Conservation (phyloP, 2,888 invertebrate genomes). For the Andricus curvator region DNA sequence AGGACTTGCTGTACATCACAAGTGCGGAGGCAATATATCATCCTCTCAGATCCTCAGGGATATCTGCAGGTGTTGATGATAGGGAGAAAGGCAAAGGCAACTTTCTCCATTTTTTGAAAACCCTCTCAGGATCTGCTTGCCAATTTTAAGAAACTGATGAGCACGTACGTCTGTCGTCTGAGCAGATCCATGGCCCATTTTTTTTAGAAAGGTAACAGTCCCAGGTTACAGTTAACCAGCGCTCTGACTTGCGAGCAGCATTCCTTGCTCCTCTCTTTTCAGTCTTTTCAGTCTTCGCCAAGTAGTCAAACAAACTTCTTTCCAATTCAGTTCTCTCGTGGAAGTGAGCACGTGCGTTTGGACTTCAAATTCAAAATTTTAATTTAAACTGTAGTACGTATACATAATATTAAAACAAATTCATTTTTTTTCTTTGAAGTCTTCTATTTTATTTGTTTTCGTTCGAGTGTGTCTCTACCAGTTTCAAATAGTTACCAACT, state of each 20-base stretch:
- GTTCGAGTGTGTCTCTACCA: background rate
- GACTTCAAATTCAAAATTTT: background rate
- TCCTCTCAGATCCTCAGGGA: slow-evolving; percentile 4
- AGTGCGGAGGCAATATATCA: slow-evolving; percentile 8
- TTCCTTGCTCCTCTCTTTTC: slow-evolving; percentile 26
- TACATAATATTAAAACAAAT: background rate
- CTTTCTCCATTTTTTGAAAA: slow-evolving; percentile 37
- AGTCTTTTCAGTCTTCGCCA: slow-evolving; percentile 19
- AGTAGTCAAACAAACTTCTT: slow-evolving; percentile 28
- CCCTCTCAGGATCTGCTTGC: slow-evolving; percentile 9
- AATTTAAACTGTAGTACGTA: slow-evolving; percentile 9
- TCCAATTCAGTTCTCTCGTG: slow-evolving; percentile 34
- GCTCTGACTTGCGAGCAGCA: slow-evolving; percentile 32
- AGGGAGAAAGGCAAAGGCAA: slow-evolving; percentile 38
- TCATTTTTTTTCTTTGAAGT: background rate
- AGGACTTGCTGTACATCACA: background rate
- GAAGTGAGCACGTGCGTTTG: slow-evolving; percentile 22
- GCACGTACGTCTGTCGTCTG: slow-evolving; percentile 11
- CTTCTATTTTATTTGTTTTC: background rate
- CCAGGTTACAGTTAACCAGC: slow-evolving; percentile 37
- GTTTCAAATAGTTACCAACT: background rate
- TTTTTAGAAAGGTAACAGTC: slow-evolving; percentile 41
- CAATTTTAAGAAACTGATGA: slow-evolving; percentile 34
- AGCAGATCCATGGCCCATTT: slow-evolving; percentile 39
- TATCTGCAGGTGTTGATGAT: slow-evolving; percentile 24